Percentiles rank a stretch among this genome's conserved stretches.
phyloP scores from a whole-genome alignment of 2,888 invertebrate species.

The Oscheius sp. region DNA sequence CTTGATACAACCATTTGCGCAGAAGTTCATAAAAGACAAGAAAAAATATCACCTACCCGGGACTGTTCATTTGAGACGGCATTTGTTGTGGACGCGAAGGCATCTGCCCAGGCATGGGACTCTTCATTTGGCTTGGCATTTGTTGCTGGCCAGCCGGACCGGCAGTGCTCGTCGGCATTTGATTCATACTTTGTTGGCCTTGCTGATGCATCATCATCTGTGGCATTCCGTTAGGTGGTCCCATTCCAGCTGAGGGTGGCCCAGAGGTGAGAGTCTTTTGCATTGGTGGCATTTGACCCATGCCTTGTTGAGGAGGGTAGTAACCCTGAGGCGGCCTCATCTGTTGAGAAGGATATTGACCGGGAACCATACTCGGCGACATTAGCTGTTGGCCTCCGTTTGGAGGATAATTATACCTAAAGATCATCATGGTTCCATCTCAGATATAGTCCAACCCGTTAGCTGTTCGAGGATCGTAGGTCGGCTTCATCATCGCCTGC shows the following conservation, averaged over 20 bases:
- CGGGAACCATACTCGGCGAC: slow-evolving; percentile 5
- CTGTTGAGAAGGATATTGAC: background rate
- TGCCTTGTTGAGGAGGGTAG: slow-evolving; percentile 12
- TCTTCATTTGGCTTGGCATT: slow-evolving; percentile 22
- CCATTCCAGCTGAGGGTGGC: background rate
- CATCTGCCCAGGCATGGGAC: background rate
- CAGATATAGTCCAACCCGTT: slow-evolving; percentile 10
- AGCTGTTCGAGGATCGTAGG: slow-evolving; percentile 14
- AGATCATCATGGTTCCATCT: background rate
- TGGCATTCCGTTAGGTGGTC: slow-evolving; percentile 23
- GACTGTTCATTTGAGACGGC: slow-evolving; percentile 25
- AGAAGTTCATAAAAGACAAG: background rate
- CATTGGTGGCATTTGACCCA: slow-evolving; percentile 25
- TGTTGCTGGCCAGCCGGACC: background rate
- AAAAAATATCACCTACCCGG: slow-evolving; percentile 14
- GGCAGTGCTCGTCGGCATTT: slow-evolving; percentile 15
- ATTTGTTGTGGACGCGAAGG: slow-evolving; percentile 1
- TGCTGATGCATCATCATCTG: slow-evolving; percentile 23
- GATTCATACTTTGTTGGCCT: slow-evolving; percentile 14
- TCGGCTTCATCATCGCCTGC: slow-evolving; percentile 11
- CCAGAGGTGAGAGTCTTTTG: slow-evolving; percentile 14
- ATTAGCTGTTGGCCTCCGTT: slow-evolving; percentile 16
- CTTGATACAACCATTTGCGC: slow-evolving; percentile 28
- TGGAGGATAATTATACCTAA: slow-evolving; percentile 24
- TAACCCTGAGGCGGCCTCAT: slow-evolving; percentile 10